A percentile compares a stretch with the other conserved stretches of the same genome.
Conservation (phyloP, 2,113 vertebrate species). For the Callipepla californica region DNA sequence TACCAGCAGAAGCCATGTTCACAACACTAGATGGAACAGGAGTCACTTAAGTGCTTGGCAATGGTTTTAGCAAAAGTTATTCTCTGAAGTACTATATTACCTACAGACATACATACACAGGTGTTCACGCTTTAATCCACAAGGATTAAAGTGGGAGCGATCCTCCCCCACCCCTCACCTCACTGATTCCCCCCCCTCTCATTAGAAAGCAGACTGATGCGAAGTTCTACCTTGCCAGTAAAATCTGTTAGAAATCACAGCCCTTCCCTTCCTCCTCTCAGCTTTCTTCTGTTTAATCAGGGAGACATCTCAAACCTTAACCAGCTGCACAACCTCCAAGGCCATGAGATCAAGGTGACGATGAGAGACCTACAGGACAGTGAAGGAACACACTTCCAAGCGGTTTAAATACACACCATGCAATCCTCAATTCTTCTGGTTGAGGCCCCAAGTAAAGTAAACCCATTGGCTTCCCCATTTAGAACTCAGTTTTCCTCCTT, state of each 20-base stretch:
- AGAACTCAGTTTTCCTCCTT: not conserved
- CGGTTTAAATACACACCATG: rapidly evolving
- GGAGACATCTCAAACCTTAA: slow-evolving; percentile 4
- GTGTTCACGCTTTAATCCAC: not conserved
- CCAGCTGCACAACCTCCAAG: slow-evolving; percentile 11
- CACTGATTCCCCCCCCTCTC: not conserved
- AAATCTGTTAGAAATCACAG: slow-evolving; percentile 73
- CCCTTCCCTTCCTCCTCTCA: slow-evolving; percentile 30
- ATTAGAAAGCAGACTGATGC: slow-evolving; percentile 33
- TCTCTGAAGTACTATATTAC: not conserved
- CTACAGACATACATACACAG: not conserved
- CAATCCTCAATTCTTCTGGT: not conserved
- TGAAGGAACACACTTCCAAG: no score
- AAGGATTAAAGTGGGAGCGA: not conserved
- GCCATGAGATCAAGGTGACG: rapidly evolving
- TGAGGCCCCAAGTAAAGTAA: not conserved
- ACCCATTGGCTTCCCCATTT: not conserved
- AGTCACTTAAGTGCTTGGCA: not conserved
- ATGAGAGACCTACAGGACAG: rapidly evolving
- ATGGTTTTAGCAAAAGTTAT: not conserved
- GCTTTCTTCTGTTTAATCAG: slow-evolving; percentile 45
- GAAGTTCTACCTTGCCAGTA: slow-evolving; percentile 61
- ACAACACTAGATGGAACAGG: not conserved
- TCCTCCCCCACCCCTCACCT: not conserved
- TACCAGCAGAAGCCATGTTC: not conserved